A percentile compares a stretch with the other conserved stretches of the same genome.
These are phyloP conservation scores for Margarornis squamiger DNA, from an alignment of 2,797 vertebrate species.

Conservation along the genomic window DNA sequence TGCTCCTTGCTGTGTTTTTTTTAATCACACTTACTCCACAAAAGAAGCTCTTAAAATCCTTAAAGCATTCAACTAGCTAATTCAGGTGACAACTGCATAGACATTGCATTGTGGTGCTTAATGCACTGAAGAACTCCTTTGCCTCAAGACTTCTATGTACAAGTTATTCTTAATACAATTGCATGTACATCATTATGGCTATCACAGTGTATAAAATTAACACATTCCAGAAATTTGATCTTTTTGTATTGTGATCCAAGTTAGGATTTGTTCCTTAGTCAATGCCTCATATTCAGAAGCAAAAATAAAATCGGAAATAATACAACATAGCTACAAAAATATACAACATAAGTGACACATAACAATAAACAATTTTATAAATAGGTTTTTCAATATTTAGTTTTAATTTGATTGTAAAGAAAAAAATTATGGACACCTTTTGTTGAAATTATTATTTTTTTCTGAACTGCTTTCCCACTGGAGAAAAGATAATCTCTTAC, in stretches of 20 bases:
- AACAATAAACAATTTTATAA: background rate
- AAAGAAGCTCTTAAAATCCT: background rate
- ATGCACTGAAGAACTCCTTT: background rate
- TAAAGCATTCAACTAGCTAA: background rate
- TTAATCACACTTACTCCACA: background rate
- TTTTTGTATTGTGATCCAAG: background rate
- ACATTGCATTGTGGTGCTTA: background rate
- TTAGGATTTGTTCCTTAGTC: background rate
- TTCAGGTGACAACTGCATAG: background rate
- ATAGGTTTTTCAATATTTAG: background rate
- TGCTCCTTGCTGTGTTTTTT: background rate
- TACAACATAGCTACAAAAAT: background rate
- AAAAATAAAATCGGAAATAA: background rate
- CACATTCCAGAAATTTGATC: background rate
- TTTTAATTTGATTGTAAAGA: background rate
- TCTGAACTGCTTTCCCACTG: background rate
- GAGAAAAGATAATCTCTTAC: background rate
- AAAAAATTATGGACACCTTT: background rate
- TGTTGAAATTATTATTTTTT: background rate
- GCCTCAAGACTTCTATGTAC: background rate
- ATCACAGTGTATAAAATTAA: background rate
- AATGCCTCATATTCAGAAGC: background rate
- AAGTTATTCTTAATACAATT: background rate
- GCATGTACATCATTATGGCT: background rate
- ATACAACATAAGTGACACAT: background rate